phyloP scores from a whole-genome alignment of 2,888 invertebrate genomes.

The Nomada hirtipes region DNA sequence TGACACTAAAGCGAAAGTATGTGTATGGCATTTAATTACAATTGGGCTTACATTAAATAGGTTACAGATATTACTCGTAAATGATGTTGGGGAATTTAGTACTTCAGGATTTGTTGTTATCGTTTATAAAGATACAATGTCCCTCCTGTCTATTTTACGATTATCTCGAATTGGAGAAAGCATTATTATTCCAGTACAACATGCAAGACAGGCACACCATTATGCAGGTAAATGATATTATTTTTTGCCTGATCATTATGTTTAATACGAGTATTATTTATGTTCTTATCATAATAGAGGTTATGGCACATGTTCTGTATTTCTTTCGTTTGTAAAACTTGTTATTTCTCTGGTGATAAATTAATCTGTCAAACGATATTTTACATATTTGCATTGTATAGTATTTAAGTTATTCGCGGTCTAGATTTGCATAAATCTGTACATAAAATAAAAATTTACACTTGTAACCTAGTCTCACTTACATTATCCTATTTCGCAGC shows the following conservation, averaged over 20 bases:
- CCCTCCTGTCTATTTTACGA: slow-evolving; percentile 30
- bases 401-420: not conserved
- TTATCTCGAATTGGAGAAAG: slow-evolving; percentile 28
- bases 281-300: slow-evolving; percentile 16
- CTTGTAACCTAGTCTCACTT: not conserved
- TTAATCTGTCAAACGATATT: too few relatives aligned
- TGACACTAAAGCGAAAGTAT: not conserved
- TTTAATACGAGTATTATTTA: not conserved
- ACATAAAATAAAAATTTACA: not conserved
- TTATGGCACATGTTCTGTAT: slow-evolving; percentile 13
- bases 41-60: not conserved
- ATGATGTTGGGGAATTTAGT: not conserved
- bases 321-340: not conserved
- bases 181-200: slow-evolving; percentile 61
- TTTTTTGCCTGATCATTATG: not conserved
- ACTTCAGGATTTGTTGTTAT: not conserved
- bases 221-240: slow-evolving; percentile 67
- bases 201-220: slow-evolving; percentile 60
- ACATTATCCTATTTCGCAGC: not conserved
- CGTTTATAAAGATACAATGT: slow-evolving; percentile 26
- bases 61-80: not conserved
- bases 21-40: not conserved
- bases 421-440: not conserved
- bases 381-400: not conserved
- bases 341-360: not conserved